Conservation (phyloP, 2,888 invertebrate species). For the Escarpia spicata region DNA sequence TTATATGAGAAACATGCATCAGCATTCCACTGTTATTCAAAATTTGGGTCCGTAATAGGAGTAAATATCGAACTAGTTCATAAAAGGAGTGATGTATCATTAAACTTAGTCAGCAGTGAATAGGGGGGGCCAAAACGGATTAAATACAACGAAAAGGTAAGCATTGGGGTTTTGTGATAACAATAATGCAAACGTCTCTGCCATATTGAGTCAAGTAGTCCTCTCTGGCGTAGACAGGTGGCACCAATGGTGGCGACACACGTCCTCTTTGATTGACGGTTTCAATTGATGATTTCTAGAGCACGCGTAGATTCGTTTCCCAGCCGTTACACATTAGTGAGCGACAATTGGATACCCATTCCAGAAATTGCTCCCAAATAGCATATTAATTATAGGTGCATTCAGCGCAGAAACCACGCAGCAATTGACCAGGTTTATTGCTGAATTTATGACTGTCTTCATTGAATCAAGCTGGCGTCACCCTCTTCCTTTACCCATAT, state of each 20-base stretch:
- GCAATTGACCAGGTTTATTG: not conserved
- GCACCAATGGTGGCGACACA: not conserved
- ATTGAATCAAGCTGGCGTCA: not conserved
- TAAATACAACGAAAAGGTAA: not conserved
- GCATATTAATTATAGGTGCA: not conserved
- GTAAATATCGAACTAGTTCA: too few species aligned
- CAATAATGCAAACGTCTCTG: not conserved
- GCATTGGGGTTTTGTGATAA: not conserved
- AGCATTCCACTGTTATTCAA: not conserved
- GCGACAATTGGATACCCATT: slow-evolving; percentile 9
- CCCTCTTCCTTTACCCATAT: not conserved
- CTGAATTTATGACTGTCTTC: not conserved
- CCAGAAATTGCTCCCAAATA: slow-evolving; percentile 6
- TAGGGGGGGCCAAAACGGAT: not conserved
- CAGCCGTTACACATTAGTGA: not conserved
- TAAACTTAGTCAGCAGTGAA: not conserved
- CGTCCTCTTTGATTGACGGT: not conserved
- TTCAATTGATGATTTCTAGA: not conserved
- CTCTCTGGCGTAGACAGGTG: not conserved
- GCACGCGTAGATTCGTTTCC: not conserved
- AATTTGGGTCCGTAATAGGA: not conserved
- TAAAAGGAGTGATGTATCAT: too few species aligned
- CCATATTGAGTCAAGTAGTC: not conserved
- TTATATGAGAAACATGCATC: not conserved
- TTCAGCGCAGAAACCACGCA: not conserved